Base-by-base conservation (phyloP, 2,113 vertebrate species). In the Dipodomys spectabilis region DNA sequence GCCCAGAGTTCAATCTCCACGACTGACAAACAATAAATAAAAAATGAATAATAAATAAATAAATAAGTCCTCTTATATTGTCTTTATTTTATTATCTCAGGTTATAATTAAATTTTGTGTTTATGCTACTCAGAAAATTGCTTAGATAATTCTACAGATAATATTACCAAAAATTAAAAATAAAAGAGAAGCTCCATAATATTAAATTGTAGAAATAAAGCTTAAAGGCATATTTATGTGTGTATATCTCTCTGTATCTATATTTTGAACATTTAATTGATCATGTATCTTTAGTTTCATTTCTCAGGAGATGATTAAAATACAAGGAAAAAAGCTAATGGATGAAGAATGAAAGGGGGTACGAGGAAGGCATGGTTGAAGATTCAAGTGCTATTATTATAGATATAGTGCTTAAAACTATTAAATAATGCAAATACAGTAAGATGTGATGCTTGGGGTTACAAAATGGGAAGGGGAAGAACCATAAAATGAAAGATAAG, bases 71-170 rank as follows among this genome's bases (percentile, higher is more conserved):
- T 94, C 13, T 77, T 93, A 53, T 72, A 39, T 82, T 30, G 93
- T 90, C 57, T 91, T 82, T 88, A 32, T 86, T 74, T 92, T 87
- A 85, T 95, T 94, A 96, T 89, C 79, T 72, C 75, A 90, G 74
- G 88, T 78, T 95, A 95, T 95, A 91, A 95, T 96, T 96, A 95
- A 96, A 95, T 94, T 84, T 87, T 19, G 62, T 84, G 60, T 87
- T 39, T 89, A 94, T 87, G 85, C 90, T 86, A 88, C 69, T 86
- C 27, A 77, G 30, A 93, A 95, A 87, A 87, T 90, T 86, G 82
- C 69, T 86, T 23, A 77, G 85, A 80, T 83, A 27, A 95, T 79
- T 81, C 72, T 67, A 87, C 49, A 77, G 68, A 93, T 94, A 93
- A 86, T 81, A 94, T 71, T 82, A 67, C 75, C 60, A 91, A 75